phyloP scores from a whole-genome alignment of 2,113 vertebrate species.

The Chionis minor region DNA sequence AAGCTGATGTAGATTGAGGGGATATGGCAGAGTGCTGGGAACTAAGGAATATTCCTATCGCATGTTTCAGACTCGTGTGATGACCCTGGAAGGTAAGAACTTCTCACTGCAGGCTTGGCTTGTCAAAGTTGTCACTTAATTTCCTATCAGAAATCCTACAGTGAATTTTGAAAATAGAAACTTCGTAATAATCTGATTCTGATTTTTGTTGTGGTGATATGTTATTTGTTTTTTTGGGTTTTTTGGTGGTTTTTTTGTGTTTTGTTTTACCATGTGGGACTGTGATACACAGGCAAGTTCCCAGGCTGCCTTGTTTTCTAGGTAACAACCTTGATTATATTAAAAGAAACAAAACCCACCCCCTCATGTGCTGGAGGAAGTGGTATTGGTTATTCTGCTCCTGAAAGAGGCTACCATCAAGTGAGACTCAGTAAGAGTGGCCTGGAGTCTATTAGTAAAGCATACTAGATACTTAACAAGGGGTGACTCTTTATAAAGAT shows the following conservation, averaged over 20 bases:
- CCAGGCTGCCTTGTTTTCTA: neutral
- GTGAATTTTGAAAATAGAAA: neutral
- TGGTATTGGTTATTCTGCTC: neutral
- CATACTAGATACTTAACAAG: neutral
- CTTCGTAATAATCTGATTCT: neutral
- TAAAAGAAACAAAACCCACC: neutral
- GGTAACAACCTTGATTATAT: neutral
- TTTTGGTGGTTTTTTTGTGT: neutral
- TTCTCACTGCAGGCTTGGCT: neutral
- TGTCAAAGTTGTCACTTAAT: neutral
- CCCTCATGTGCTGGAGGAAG: neutral
- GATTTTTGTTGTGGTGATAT: neutral
- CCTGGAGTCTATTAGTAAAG: neutral
- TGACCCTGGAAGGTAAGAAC: neutral
- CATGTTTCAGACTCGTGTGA: neutral
- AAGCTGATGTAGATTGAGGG: neutral
- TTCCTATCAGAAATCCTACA: neutral
- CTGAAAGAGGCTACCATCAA: neutral
- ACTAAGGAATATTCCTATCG: neutral
- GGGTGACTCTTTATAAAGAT: neutral
- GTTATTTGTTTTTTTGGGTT: too few species aligned
- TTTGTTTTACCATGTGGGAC: neutral
- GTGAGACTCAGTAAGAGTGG: neutral
- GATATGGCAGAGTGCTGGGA: neutral
- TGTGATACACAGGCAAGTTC: neutral